Conservation (phyloP, 2,797 vertebrate genomes). For the Sphenodon punctatus region DNA sequence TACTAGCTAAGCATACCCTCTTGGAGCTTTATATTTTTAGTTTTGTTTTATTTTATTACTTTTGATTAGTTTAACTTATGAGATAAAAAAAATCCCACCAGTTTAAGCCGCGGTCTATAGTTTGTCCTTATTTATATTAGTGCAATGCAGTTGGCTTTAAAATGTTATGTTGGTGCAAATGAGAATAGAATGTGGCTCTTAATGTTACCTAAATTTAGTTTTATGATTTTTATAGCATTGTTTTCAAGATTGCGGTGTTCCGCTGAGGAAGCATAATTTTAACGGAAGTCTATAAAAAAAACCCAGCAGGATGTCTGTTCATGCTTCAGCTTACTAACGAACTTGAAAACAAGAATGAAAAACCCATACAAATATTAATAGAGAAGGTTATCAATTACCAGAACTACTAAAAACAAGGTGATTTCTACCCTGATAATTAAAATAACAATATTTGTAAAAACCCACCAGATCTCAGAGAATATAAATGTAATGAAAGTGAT, state of each 20-base stretch:
- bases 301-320: background rate
- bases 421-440: background rate
- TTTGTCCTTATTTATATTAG: background rate
- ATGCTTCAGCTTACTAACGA: background rate
- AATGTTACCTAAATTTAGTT: background rate
- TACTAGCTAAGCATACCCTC: background rate
- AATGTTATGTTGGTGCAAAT: background rate
- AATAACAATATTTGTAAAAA: background rate
- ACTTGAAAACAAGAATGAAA: background rate
- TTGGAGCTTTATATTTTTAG: too few relatives aligned
- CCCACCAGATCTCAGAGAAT: background rate
- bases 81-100: too few relatives aligned
- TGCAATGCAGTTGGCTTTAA: background rate
- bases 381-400: background rate
- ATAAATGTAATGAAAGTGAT: background rate
- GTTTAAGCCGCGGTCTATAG: too few relatives aligned
- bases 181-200: background rate
- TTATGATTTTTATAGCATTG: background rate
- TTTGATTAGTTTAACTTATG: too few relatives aligned
- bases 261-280: background rate
- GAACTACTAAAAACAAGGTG: background rate
- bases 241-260: background rate
- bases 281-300: fast-evolving
- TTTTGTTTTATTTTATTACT: too few relatives aligned
- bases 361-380: background rate